Evolutionary conservation across 2,888 invertebrate species (phyloP), one percentile per base, ranked within the genome.

Genomic region (Drosophila yooni): DNA sequence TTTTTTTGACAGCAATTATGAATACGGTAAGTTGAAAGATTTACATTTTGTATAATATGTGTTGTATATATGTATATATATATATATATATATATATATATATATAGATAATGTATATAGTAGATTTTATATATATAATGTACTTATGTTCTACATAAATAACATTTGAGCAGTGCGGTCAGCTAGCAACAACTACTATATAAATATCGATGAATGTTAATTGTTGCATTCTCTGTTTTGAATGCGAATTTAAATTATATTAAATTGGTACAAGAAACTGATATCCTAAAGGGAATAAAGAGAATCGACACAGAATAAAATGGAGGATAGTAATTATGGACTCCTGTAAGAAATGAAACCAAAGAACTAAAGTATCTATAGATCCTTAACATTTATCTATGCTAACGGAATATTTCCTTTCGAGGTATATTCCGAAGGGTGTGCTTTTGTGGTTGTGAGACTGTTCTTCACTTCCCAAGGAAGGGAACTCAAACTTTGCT

Each of bases 1-100:
- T n/a, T 51, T 54, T 54, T 53, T 48, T 48, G 54, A 48, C 63
- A 56, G 50, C 48, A 57, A 57, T 57, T 38, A 64, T 64, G 64
- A 57, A 64, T 57, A 40, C 64, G 50, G 64, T 64, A 57, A 64
- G 64, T 64, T 11, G n/a, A 54, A 33, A 18, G 21, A 34, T 48
- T 18, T n/a, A 36, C 27, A 50, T 34, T 34, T 36, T 48, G 33
- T 27, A 15, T 36, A 29, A n/a, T 27, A 3, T 59, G 36, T 25
- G 8, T 15, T 27, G 1, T 50, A 50, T 18, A 10, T 3, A 25
- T 34, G 2, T 11, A 21, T 57, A 40, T 21, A 31, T 31, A 34
- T 50, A 31, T 33, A 25, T 57, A 40, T 21, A 31, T 31, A 34
- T 50, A 31, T 33, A 25, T 33, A 38, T 18, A 2, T n/a, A 15